These are phyloP conservation scores for Clarias batrachus DNA, from an alignment of 2,113 vertebrate species.

Conservation along the genomic window DNA sequence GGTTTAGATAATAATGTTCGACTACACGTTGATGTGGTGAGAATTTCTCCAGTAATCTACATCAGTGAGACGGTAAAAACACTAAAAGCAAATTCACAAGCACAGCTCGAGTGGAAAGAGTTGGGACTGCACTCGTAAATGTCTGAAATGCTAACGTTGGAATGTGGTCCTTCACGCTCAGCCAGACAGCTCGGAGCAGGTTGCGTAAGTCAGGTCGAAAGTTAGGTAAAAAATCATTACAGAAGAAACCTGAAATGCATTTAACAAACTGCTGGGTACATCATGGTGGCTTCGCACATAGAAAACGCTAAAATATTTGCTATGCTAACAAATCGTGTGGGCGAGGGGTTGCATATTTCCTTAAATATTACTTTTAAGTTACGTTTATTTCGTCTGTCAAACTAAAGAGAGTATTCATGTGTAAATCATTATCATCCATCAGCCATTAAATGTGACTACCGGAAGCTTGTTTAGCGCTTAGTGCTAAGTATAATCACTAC, in stretches of 20 bases:
- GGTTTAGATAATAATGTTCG: neutral
- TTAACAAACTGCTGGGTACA: neutral
- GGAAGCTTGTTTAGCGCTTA: neutral
- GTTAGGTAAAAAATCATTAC: neutral
- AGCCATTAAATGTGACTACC: neutral
- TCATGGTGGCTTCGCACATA: neutral
- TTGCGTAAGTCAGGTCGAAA: neutral
- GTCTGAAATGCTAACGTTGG: constrained; percentile 1
- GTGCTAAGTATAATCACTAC: neutral
- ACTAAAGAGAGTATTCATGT: neutral
- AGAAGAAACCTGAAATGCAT: neutral
- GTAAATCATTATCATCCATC: neutral
- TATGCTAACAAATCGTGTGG: too few species aligned
- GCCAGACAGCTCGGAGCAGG: neutral
- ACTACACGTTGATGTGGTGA: neutral
- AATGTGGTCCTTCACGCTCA: neutral
- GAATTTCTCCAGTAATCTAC: neutral
- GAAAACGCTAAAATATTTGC: neutral
- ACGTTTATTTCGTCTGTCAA: neutral
- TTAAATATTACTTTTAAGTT: neutral
- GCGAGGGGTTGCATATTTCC: neutral
- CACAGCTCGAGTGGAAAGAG: neutral
- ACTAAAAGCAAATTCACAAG: neutral
- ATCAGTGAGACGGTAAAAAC: neutral
- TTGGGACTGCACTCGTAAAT: neutral